Percentiles rank a stretch among this genome's conserved stretches.
phyloP scores from a whole-genome alignment of 2,797 vertebrate genomes.

The Falco concolor region DNA sequence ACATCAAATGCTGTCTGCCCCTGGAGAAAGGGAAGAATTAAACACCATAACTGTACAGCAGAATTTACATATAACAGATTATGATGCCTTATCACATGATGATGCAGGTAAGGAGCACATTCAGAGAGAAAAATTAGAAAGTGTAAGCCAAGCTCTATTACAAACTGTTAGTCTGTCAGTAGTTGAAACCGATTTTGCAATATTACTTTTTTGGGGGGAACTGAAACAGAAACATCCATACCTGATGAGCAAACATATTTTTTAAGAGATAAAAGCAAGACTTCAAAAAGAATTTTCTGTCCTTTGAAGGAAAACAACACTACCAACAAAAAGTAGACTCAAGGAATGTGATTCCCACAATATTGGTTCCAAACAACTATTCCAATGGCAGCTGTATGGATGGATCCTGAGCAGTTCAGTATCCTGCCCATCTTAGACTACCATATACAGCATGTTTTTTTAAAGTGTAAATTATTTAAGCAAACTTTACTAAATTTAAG shows the following conservation, averaged over 20 bases:
- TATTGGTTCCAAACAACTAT: neutral
- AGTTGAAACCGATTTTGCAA: neutral
- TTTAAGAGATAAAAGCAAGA: neutral
- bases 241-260: neutral
- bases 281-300: neutral
- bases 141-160: neutral
- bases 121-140: neutral
- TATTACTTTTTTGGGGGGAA: neutral
- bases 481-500: neutral
- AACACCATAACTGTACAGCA: neutral
- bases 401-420: neutral
- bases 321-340: neutral
- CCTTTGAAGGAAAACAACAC: neutral
- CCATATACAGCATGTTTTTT: neutral
- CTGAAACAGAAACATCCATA: neutral
- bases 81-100: neutral
- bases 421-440: neutral
- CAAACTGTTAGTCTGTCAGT: constrained; percentile 31
- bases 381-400: neutral
- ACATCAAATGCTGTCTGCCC: constrained; percentile 98
- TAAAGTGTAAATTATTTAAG: neutral
- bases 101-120: neutral
- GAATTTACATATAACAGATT: neutral
- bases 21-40: constrained; percentile 67
- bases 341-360: neutral